Conservation (phyloP, 2,888 invertebrate species). For the Orthosia gothica region DNA sequence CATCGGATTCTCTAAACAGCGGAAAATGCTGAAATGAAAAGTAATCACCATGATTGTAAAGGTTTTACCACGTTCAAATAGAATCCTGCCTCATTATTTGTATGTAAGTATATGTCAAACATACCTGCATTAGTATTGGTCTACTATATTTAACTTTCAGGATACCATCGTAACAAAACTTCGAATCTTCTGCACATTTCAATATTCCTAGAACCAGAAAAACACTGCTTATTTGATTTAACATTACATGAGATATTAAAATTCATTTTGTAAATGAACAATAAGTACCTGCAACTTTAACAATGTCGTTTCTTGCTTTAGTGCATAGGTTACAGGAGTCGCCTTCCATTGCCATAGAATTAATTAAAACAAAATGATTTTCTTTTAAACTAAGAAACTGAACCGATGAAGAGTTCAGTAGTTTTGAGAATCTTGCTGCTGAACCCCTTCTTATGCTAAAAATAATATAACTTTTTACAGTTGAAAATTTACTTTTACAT, state of each 20-base stretch:
- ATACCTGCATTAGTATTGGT: constrained; percentile 96
- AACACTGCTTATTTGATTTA: not conserved
- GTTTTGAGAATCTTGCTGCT: constrained; percentile 93
- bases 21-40: constrained; percentile 96
- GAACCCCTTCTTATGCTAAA: constrained; percentile 90
- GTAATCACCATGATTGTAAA: not conserved
- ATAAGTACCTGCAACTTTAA: constrained; percentile 92
- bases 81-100: not conserved
- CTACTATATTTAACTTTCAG: constrained; percentile 92
- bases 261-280: not conserved
- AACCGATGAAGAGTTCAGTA: constrained; percentile 95
- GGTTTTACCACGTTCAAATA: too few species aligned
- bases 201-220: constrained; percentile 76
- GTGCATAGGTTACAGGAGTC: constrained; percentile 97
- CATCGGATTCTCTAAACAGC: constrained; percentile 96
- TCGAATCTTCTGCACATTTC: constrained; percentile 75
- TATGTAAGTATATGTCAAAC: not conserved
- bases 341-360: constrained; percentile 99
- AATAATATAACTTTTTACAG: not conserved
- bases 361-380: constrained; percentile 97
- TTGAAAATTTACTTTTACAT: not conserved
- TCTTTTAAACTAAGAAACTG: constrained; percentile 93
- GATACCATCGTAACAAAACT: constrained; percentile 77
- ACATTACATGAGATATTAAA: not conserved
- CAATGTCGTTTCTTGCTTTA: constrained; percentile 93